Evolutionary conservation across 2,888 invertebrate genomes (phyloP), one percentile per base, ranked within the genome.

Genomic region (Beris chalybata): DNA sequence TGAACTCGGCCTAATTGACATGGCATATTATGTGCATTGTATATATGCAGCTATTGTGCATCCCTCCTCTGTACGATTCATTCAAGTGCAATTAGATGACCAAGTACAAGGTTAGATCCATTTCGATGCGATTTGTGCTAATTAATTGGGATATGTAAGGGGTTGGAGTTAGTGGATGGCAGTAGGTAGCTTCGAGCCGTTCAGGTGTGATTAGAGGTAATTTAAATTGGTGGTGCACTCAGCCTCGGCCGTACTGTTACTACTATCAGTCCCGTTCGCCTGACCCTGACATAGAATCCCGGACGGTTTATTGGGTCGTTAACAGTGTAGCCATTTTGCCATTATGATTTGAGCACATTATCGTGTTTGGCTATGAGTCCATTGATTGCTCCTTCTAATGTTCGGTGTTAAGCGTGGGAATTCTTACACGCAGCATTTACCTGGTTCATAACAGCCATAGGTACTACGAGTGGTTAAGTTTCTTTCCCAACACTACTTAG

Each of bases 241-340:
- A 22, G 22, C 2, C 22, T 22, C 22, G 22, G 22, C 1, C 3
- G 22, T 22, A 22, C 22, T 22, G 22, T 22, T 22, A 22, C 22
- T 22, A 22, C 22, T 22, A 22, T 22, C 22, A 22, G 50, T 59
- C 59, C 59, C 31, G 30, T 59, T 48, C 32, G 32, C 32, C 61
- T 61, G 50, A 61, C 61, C 61, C 50, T 61, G 61, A 52, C 61
- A 61, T 52, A 61, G 50, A 61, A 61, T 61, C 50, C 30, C 50
- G 50, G 38, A 50, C 38, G 61, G 61, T 61, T 61, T 61, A 52
- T 52, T 61, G 61, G 61, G 15, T 61, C 15, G 52, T 52, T 50
- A 52, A 38, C 52, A 50, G 13, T 61, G 11, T 6, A 12, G 22
- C 22, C 50, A 50, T 31, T 52, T 61, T 22, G 12, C 58, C 9